Base-by-base conservation (phyloP, 1,140 invertebrate species). In the Drosophila pseudoobscura region DNA sequence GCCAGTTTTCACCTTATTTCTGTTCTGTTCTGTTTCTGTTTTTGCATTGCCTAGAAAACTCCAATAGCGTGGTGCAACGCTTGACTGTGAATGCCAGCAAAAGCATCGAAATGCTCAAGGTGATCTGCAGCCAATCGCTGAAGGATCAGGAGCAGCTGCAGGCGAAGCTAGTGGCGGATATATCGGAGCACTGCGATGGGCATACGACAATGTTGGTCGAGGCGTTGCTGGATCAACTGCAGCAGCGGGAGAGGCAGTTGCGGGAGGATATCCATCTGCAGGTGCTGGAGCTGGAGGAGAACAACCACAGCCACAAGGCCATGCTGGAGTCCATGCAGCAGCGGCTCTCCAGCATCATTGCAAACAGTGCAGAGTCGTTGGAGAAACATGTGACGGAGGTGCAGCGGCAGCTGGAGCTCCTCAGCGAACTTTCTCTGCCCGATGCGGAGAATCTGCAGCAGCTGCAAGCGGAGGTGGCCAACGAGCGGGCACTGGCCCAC, bases 291-390 rank as follows among this genome's bases (percentile, higher is more conserved):
- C 49, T 91, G 24, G 66, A 80, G 43, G 50, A 52, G 0, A 84
- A 72, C 17, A 84, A 83, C 35, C 69, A 83, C 17, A 55, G 71
- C 2, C 90, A 91, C 26, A 75, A 68, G 35, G 46, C 58, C 1
- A 72, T 62, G 6, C 51, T 91, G 7, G 80, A 90, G 13, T 58
- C 49, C 6, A 76, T 85, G 75, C 70, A 76, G 5, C 73, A 88
- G 13, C 63, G 55, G 6, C 78, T 89, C 50, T 43, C 71, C 0
- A 41, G 73, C 6, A 77, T 72, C 2, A 80, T 91, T 7, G 63
- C 78, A 6, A 50, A 41, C 17, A 82, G 69, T 17, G 58, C 63
- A 0, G 47, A 59, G 3, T 31, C 74, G 1, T 11, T 87, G 50
- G 44, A 75, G 17, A 56, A 59, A 3, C 82, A 91, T 52, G 69